Evolutionary conservation across 2,888 invertebrate genomes (phyloP).

Genomic region (Troides oblongomaculatus): DNA sequence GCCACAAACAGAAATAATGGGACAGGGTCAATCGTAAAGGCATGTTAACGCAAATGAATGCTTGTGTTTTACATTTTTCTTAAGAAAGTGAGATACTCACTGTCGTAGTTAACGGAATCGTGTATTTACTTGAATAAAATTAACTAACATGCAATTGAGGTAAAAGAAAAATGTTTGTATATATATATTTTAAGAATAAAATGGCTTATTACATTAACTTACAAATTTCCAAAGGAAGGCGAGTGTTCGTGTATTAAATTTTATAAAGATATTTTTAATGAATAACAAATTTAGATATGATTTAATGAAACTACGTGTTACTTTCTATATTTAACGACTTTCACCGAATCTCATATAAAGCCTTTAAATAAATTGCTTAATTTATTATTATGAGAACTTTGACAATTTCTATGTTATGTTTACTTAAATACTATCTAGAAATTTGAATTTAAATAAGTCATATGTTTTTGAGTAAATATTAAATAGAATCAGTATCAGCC

Average conservation of each 20-base stretch:
- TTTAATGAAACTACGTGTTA: no score
- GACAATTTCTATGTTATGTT: no score
- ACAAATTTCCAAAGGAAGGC: not conserved
- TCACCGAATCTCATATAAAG: no score
- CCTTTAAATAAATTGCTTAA: no score
- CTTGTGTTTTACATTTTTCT: conserved; percentile 19
- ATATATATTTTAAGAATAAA: not conserved
- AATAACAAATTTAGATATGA: no score
- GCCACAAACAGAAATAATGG: conserved; percentile 23
- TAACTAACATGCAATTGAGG: conserved; percentile 4
- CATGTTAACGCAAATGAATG: conserved; percentile 13
- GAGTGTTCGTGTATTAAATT: not conserved
- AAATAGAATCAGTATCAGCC: no score
- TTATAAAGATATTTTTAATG: not conserved
- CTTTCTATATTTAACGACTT: no score
- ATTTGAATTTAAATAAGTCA: no score
- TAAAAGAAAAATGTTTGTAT: not conserved
- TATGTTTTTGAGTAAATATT: no score
- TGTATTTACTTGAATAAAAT: conserved; percentile 9
- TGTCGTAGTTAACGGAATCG: conserved; percentile 5
- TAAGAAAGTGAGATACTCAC: conserved; percentile 13
- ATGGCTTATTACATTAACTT: not conserved
- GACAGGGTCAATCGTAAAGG: conserved; percentile 5
- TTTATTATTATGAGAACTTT: no score
- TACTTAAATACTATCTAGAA: no score